Evolutionary conservation across 2,113 vertebrate species (phyloP), one percentile per base, ranked within the genome.

Genomic region (Pachycephala philippinensis): DNA sequence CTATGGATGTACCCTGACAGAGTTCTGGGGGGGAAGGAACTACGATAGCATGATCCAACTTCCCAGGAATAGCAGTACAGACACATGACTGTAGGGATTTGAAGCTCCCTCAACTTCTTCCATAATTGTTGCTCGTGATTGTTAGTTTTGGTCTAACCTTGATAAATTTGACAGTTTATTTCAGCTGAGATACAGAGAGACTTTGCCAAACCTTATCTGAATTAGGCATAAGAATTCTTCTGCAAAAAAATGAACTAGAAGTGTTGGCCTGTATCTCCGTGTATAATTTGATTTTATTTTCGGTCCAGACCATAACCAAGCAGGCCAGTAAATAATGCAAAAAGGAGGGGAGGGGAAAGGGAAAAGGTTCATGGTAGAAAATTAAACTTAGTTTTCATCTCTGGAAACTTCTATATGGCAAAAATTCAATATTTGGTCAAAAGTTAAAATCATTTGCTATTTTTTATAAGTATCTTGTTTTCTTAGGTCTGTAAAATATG

Each of bases 1-100:
- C 4, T 47, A 39, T 24, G 4, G 37, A 49, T 52, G 22, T 16
- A 45, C 11, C 23, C 9, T 52, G 30, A 33, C 18, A 72, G 11
- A 52, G 28, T 27, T 42, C 6, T 2, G 7, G 7, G 7, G 18
- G 13, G 6, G 20, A 44, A 57, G 24, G 37, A 89, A 2, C 16
- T 65, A 24, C 0, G 0, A 2, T 11, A 50, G 4, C 23, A 35
- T 30, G 7, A 42, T 33, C 20, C 50, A 47, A 26, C 42, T 70
- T 93, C 33, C 18, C 22, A 66, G 56, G 28, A 75, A 42, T 10
- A 37, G 17, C n/a, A 49, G 19, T 18, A 14, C 22, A 61, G 82
- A 53, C 11, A 26, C 1, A 8, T 23, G 30, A 39, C 37, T 47
- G 11, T 20, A 71, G 37, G 19, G 28, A 40, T 66, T 17, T 57